phyloP scores from a whole-genome alignment of 2,797 vertebrate genomes.

The Discoglossus pictus region DNA sequence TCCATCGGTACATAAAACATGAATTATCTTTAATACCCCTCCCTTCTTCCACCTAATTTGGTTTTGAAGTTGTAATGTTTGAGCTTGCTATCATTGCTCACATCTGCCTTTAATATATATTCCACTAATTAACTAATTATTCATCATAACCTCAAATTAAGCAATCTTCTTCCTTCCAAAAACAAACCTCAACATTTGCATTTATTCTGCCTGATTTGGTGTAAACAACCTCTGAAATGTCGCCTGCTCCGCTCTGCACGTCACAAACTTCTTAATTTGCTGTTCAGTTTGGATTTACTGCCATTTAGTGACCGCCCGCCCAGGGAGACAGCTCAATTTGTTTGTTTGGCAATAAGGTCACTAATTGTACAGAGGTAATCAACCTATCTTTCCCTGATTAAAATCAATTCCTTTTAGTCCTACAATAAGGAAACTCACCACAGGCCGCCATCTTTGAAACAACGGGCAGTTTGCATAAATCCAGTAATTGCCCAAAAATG shows the following conservation, averaged over 20 bases:
- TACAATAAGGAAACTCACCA: not conserved
- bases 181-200: not conserved
- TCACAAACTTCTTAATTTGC: slow-evolving; percentile 19
- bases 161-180: not conserved
- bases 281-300: not conserved
- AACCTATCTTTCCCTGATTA: slow-evolving; percentile 1
- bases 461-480: no score
- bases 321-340: not conserved
- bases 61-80: no score
- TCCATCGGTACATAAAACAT: no score
- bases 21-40: no score
- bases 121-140: slow-evolving; percentile 4
- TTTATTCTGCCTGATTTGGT: slow-evolving; percentile 5
- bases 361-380: slow-evolving; percentile 5
- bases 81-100: not conserved
- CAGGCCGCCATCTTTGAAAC: no score
- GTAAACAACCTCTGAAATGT: not conserved
- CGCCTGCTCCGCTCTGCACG: not conserved
- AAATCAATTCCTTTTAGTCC: slow-evolving; percentile 7
- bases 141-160: not conserved
- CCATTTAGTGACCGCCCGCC: slow-evolving; percentile 10
- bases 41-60: no score
- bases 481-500: no score
- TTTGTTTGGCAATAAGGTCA: not conserved
- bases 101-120: not conserved